phyloP scores from a whole-genome alignment of 2,113 vertebrate species.

The Dissostichus mawsoni region DNA sequence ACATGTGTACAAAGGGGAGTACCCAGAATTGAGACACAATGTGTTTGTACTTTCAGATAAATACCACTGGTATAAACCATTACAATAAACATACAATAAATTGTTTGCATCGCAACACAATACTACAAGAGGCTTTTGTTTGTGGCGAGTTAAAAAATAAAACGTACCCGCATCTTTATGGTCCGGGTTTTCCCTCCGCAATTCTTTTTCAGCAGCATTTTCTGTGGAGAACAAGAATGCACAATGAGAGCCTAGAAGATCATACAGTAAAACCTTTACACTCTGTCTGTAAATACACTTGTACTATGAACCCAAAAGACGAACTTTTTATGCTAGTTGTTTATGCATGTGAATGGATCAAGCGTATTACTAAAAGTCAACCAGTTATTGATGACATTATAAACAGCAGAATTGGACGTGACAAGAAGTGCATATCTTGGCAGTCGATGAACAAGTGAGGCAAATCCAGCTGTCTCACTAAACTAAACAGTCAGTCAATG shows the following conservation, averaged over 20 bases:
- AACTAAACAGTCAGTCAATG: constrained; percentile 65
- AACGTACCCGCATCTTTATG: constrained; percentile 91
- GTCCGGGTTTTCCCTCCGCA: constrained; percentile 90
- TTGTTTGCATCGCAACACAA: background rate
- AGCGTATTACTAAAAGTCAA: background rate
- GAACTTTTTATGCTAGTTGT: background rate
- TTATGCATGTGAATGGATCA: background rate
- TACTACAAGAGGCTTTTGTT: background rate
- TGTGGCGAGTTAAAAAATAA: background rate
- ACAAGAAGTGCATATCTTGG: background rate
- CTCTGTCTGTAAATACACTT: background rate
- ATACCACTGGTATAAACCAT: constrained; percentile 20
- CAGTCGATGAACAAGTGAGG: constrained; percentile 41
- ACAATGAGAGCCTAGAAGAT: constrained; percentile 12
- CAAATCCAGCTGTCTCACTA: constrained; percentile 63
- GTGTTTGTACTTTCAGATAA: constrained; percentile 17
- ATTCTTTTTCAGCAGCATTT: constrained; percentile 94
- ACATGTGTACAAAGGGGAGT: no score
- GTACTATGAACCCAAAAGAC: background rate
- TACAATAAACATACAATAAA: background rate
- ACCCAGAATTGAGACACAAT: no score
- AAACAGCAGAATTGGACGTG: constrained; percentile 1
- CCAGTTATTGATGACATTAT: background rate
- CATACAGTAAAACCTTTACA: background rate
- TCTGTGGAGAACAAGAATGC: constrained; percentile 85